A percentile compares a stretch with the other conserved stretches of the same genome.
Evolutionary conservation across 30 jellyfish, hydroid and myxozoan genomes (phyloP).

Genomic region (Haliclystus octoradiatus): DNA sequence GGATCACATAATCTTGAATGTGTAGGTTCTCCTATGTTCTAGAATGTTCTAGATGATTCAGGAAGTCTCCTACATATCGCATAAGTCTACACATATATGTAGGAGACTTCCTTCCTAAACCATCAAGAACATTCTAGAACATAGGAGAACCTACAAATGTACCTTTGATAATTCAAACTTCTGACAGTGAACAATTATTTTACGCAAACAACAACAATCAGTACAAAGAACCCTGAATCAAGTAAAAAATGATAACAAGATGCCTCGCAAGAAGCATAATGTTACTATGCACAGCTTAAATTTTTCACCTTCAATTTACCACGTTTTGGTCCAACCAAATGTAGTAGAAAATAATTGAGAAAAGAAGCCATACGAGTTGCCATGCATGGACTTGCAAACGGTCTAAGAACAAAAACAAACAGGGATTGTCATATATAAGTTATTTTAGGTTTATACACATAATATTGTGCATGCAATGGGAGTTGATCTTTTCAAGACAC

Average conservation of each 20-base stretch:
- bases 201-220: too few species aligned
- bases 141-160: too few species aligned
- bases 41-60: too few species aligned
- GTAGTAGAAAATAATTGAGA: constrained; percentile 72
- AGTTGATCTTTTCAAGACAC: neutral
- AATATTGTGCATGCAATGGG: neutral
- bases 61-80: too few species aligned
- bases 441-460: neutral
- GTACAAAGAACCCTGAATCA: neutral
- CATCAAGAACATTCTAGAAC: too few species aligned
- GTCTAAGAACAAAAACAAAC: constrained; percentile 24
- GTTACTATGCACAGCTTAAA: too few species aligned
- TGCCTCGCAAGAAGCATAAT: neutral
- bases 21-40: too few species aligned
- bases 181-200: too few species aligned
- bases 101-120: too few species aligned
- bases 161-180: too few species aligned
- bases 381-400: constrained; percentile 93
- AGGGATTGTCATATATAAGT: neutral
- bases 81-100: too few species aligned
- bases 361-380: constrained; percentile 84
- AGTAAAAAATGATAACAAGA: neutral
- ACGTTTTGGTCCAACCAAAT: constrained; percentile 87
- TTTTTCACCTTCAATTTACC: constrained; percentile 48
- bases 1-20: too few species aligned